These are phyloP conservation scores for Rhagonycha fulva DNA, from an alignment of 2,888 invertebrate genomes.

Conservation along the genomic window DNA sequence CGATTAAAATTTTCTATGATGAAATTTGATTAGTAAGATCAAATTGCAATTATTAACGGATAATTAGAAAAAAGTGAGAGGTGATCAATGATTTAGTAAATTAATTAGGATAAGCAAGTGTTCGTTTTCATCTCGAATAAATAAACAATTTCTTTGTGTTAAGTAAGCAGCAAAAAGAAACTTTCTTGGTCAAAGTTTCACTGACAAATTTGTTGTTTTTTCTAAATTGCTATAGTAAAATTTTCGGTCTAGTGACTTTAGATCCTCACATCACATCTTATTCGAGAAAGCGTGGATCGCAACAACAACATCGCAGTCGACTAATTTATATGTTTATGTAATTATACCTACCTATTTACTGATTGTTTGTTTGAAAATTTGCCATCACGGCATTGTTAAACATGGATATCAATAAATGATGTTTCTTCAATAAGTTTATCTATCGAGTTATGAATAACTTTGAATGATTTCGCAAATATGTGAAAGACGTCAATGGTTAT, in stretches of 20 bases:
- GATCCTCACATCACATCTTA: constrained; percentile 36
- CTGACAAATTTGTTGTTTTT: constrained; percentile 27
- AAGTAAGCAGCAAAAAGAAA: neutral
- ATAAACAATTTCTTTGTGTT: neutral
- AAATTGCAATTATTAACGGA: neutral
- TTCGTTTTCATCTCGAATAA: neutral
- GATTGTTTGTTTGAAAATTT: constrained; percentile 31
- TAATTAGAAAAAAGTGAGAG: neutral
- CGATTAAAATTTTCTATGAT: neutral
- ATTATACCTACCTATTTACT: constrained; percentile 43
- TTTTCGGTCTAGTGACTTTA: constrained; percentile 28
- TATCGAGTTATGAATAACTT: constrained; percentile 19
- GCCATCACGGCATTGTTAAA: constrained; percentile 21
- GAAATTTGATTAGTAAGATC: neutral
- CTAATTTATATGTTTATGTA: constrained; percentile 47
- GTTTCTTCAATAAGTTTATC: constrained; percentile 3
- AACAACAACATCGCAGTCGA: constrained; percentile 39
- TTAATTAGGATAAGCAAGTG: neutral
- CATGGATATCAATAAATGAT: constrained; percentile 17
- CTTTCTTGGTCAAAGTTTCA: constrained; percentile 24
- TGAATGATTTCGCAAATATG: constrained; percentile 18
- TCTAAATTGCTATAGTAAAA: constrained; percentile 27
- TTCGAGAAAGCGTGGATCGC: constrained; percentile 35
- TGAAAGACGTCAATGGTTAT: constrained; percentile 18
- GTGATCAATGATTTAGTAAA: neutral